Conservation (phyloP, 1,140 invertebrate species). For the Tachypleus tridentatus region DNA sequence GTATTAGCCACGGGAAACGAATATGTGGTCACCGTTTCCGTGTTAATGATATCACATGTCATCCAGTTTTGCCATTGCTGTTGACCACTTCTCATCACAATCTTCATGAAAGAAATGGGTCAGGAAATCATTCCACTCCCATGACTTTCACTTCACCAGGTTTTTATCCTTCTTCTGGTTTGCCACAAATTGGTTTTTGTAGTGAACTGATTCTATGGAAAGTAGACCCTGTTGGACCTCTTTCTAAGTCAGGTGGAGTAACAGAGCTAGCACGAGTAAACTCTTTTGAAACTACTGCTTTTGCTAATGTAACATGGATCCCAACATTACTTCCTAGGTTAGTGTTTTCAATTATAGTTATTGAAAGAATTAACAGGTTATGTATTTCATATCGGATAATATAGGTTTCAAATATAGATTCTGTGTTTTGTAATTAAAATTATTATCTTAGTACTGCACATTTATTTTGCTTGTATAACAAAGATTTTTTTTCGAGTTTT, state of each 20-base stretch:
- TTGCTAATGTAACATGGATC: slow-evolving; percentile 97
- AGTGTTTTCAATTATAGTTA: too few relatives aligned
- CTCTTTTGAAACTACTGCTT: slow-evolving; percentile 88
- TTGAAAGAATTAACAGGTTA: too few relatives aligned
- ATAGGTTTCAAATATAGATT: too few relatives aligned
- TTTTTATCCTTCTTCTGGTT: too few relatives aligned
- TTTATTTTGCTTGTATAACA: too few relatives aligned
- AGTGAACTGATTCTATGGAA: slow-evolving; percentile 97
- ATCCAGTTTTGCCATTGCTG: slow-evolving; percentile 88
- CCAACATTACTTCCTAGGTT: slow-evolving; percentile 87
- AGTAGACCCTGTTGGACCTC: slow-evolving; percentile 90
- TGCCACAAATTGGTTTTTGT: slow-evolving; percentile 53
- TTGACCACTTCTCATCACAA: slow-evolving; percentile 96
- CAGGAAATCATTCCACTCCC: slow-evolving; percentile 13
- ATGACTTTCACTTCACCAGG: slow-evolving; percentile 11
- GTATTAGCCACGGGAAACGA: slow-evolving; percentile 84
- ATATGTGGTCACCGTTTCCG: slow-evolving; percentile 96
- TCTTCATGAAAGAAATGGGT: slow-evolving; percentile 45
- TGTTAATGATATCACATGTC: slow-evolving; percentile 94
- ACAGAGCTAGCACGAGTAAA: slow-evolving; percentile 93
- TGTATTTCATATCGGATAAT: too few relatives aligned
- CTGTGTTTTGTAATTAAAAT: too few relatives aligned
- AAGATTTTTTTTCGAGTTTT: too few relatives aligned
- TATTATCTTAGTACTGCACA: too few relatives aligned
- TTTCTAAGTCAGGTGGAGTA: slow-evolving; percentile 93